Evolutionary conservation across 92 coral and sea anemone genomes (phyloP), one percentile per base, ranked within the genome.

Genomic region (Phenganax subtilis): DNA sequence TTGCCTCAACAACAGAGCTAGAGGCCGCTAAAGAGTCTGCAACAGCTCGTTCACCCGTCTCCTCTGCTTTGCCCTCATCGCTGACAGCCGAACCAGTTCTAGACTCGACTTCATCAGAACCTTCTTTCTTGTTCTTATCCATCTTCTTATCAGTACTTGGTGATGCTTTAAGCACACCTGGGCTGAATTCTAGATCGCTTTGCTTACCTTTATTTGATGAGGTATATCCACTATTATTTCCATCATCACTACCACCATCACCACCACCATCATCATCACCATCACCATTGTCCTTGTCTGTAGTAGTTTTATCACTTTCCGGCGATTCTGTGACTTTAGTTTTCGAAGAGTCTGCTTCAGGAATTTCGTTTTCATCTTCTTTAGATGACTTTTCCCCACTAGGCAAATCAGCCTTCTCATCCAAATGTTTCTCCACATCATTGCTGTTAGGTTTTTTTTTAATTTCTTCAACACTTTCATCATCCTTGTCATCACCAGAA

Each of bases 31-130:
- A 31, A 10, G 83, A 79, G 15, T 79, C 62, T 2, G 83, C 83
- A 37, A 79, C 83, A 3, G 73, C 83, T 27, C 83, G 59, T 30
- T 79, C 83, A n/a, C 83, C 83, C 8, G 82, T 77, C 15, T 79
- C 62, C 7, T 63, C 83, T 11, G 61, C 59, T 31, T 47, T 77
- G 54, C 54, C 57, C 60, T 71, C 56, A 12, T 71, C 76, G 17
- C 70, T 64, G 31, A 16, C 70, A 44, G 25, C 70, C 70, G 37
- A 20, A 44, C 70, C 47, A 3, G 70, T 20, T 71, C 57, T 57
- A 25, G 76, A 71, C 16, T 37, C 37, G 15, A 20, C 28, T 51
- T 71, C 14, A 7, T 64, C 44, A 12, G 70, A 64, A n/a, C 20
- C 75, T 3, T 51, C 57, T 15, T 71, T 10, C 7, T 37, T 29